phyloP scores from a whole-genome alignment of 1,140 invertebrate genomes.

The Sinella curviseta region DNA sequence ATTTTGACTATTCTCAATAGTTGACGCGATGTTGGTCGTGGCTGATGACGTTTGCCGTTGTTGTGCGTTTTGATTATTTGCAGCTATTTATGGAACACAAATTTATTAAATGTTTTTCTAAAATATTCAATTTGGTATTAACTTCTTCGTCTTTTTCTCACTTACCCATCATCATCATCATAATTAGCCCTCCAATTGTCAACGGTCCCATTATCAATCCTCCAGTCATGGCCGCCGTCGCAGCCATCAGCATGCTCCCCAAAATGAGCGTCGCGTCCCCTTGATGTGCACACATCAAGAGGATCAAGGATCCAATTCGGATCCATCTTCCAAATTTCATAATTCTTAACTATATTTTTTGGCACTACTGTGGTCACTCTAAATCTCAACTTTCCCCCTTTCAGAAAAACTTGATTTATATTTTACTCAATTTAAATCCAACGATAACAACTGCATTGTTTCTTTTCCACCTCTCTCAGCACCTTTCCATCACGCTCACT shows the following conservation, averaged over 20 bases:
- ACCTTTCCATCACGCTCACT: too few species aligned
- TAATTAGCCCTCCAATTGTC: conserved; percentile 10
- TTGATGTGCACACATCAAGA: neutral
- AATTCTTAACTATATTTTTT: neutral
- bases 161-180: conserved; percentile 27
- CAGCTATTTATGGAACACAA: neutral
- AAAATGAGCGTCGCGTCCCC: neutral
- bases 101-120: too few species aligned
- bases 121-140: too few species aligned
- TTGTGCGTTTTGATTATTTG: conserved; percentile 11
- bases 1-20: conserved; percentile 13
- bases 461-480: too few species aligned
- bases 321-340: neutral
- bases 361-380: neutral
- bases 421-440: neutral
- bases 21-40: neutral
- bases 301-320: neutral
- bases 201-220: conserved; percentile 1
- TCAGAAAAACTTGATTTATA: neutral
- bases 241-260: conserved; percentile 8
- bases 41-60: neutral
- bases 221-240: conserved; percentile 14
- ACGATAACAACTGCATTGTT: too few species aligned
- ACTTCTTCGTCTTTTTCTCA: neutral
- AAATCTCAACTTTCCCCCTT: neutral